phyloP scores from a whole-genome alignment of 2,888 invertebrate genomes.

The Hybos culiciformis region DNA sequence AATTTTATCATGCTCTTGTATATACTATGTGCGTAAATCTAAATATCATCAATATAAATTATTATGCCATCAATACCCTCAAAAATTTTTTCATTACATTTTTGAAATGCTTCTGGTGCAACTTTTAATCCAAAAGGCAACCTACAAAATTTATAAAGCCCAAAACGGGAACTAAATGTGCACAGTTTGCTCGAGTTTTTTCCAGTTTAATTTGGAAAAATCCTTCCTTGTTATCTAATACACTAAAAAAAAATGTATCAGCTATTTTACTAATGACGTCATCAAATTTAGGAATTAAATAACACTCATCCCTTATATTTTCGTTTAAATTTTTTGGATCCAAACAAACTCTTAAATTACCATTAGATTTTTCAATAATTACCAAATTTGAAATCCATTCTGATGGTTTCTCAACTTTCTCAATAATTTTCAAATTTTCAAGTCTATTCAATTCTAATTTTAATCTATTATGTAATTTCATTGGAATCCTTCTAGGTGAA shows the following conservation, averaged over 20 bases:
- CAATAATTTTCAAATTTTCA: neutral
- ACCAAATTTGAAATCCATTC: neutral
- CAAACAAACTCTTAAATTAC: neutral
- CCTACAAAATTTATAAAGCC: slow-evolving; percentile 11
- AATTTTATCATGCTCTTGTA: slow-evolving; percentile 9
- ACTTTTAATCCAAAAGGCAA: slow-evolving; percentile 9
- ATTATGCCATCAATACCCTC: neutral
- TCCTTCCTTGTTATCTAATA: slow-evolving; percentile 9
- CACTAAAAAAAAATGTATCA: slow-evolving; percentile 7
- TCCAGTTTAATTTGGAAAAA: slow-evolving; percentile 3
- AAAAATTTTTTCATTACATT: slow-evolving; percentile 7
- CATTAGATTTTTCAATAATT: neutral
- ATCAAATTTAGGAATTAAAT: slow-evolving; percentile 4
- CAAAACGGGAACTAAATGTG: neutral
- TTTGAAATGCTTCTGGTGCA: slow-evolving; percentile 9
- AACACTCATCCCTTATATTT: too few species aligned
- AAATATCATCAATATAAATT: slow-evolving; percentile 9
- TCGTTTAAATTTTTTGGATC: too few species aligned
- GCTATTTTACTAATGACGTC: too few species aligned
- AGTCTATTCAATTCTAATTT: too few species aligned
- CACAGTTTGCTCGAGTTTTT: neutral
- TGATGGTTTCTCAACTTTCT: neutral
- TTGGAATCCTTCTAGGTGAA: neutral
- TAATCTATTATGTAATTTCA: neutral
- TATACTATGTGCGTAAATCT: slow-evolving; percentile 4